Conservation (phyloP, 2,888 invertebrate genomes). For the Thecophora atra region DNA sequence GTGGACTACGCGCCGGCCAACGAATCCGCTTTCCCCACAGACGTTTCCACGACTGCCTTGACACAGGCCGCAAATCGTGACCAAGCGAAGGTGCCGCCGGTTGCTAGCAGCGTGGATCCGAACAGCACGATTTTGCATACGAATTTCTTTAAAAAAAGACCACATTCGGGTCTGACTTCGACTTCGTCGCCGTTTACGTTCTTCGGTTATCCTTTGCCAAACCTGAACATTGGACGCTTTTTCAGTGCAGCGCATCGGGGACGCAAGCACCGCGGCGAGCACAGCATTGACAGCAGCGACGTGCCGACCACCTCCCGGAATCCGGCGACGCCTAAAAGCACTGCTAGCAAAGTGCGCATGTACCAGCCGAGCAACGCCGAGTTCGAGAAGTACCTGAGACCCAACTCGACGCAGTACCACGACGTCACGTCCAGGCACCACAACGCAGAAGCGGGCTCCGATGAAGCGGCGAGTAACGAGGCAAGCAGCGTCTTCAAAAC, state of each 20-base stretch:
- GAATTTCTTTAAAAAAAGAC: conserved; percentile 61
- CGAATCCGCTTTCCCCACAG: conserved; percentile 43
- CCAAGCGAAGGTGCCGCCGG: conserved; percentile 65
- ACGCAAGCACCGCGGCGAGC: conserved; percentile 59
- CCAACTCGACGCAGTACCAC: conserved; percentile 47
- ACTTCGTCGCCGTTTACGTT: conserved; percentile 75
- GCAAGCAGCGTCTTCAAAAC: conserved; percentile 59
- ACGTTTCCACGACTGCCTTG: conserved; percentile 33
- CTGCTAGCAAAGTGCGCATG: conserved; percentile 62
- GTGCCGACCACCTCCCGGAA: not conserved
- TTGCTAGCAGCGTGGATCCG: conserved; percentile 68
- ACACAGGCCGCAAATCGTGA: conserved; percentile 34
- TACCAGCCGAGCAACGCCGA: conserved; percentile 63
- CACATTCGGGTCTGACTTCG: conserved; percentile 40
- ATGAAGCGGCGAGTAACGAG: conserved; percentile 57
- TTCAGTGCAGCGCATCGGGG: conserved; percentile 67
- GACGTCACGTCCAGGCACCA: conserved; percentile 52
- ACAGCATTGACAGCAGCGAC: conserved; percentile 1
- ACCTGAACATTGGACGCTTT: conserved; percentile 75
- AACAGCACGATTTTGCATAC: conserved; percentile 65
- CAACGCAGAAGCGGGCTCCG: conserved; percentile 51
- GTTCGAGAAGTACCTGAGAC: conserved; percentile 62
- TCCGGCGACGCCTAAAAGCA: conserved; percentile 29
- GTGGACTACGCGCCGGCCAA: conserved; percentile 75
- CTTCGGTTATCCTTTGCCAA: conserved; percentile 84